Base-by-base conservation (phyloP, 2,888 invertebrate genomes). In the Campoplex nolae region DNA sequence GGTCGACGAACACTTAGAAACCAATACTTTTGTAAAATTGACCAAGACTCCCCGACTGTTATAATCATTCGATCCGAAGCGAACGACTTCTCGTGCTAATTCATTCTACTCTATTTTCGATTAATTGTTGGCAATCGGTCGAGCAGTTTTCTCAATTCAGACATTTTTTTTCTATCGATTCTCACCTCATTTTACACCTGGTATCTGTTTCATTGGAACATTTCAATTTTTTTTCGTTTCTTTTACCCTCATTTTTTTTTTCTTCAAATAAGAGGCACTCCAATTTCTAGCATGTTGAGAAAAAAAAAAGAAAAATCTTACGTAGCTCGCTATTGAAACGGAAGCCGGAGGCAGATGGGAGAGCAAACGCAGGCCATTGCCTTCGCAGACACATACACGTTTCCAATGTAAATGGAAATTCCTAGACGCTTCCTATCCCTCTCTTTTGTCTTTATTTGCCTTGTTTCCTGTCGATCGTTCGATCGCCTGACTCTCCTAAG, bases 401-500 rank as follows among this genome's bases (percentile, higher is more conserved):
- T 89, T 83, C 87, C 83, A 89, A 89, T 87, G 88, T 84, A 88
- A 85, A 86, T 89, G 86, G 88, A 88, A 90, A 91, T 91, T 92
- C 90, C 85, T 84, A 51, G 88, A 77, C 83, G 88, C 84, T 76
- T 79, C 42, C 68, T 32, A 35, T 65, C 32, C 42, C 23, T 68
- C 78, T 73, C 6, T 54, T 79, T 75, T 68, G 51, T 54, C 78
- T 71, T 62, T 71, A 71, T 71, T 79, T 79, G 82, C 58, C 42
- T 79, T 79, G 75, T 82, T 83, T 79, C 68, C 75, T 79, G 75
- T 75, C 77, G 67, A 73, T 83, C 70, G 78, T 45, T 78, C 74
- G 70, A 83, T 83, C 83, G 82, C 78, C 74, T 75, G 85, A 83
- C 85, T 83, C 32, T 71, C 28, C 8, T 67, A 62, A 74, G 83